These are phyloP conservation scores for Sarcophaga peregrina DNA, from an alignment of 1,140 invertebrate genomes.

Conservation along the genomic window DNA sequence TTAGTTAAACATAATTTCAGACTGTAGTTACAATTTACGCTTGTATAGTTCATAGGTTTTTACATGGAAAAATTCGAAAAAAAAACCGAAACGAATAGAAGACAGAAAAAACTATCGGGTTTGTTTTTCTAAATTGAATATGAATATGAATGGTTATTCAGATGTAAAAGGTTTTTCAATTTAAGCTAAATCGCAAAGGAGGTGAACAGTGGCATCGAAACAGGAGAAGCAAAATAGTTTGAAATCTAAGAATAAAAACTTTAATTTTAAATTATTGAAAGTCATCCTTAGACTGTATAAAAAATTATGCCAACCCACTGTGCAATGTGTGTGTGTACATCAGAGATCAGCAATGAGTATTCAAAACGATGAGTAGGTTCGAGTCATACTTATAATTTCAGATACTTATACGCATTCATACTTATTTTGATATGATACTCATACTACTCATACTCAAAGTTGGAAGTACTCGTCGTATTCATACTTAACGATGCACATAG, in stretches of 20 bases:
- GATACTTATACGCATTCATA: too few relatives aligned
- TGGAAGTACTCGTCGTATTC: too few relatives aligned
- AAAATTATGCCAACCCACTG: neutral
- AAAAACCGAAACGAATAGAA: neutral
- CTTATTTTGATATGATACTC: too few relatives aligned
- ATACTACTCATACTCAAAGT: too few relatives aligned
- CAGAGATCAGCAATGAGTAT: too few relatives aligned
- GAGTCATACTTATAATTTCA: too few relatives aligned
- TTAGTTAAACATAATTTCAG: conserved; percentile 40
- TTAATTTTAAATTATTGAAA: too few relatives aligned
- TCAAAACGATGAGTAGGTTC: too few relatives aligned
- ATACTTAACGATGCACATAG: too few relatives aligned
- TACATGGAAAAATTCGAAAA: neutral
- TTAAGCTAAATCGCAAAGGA: conserved; percentile 5
- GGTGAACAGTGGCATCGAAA: neutral
- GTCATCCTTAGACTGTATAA: too few relatives aligned
- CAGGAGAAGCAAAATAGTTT: too few relatives aligned
- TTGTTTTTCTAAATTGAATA: conserved; percentile 35
- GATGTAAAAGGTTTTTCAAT: conserved; percentile 32
- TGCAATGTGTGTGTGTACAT: neutral
- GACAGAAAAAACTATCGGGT: neutral
- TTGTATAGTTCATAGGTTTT: conserved; percentile 36
- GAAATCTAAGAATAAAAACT: too few relatives aligned
- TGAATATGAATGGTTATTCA: conserved; percentile 32
- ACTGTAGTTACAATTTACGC: conserved; percentile 36